Evolutionary conservation across 2,888 invertebrate species (phyloP), one percentile per base, ranked within the genome.

Genomic region (Aelia acuminata): DNA sequence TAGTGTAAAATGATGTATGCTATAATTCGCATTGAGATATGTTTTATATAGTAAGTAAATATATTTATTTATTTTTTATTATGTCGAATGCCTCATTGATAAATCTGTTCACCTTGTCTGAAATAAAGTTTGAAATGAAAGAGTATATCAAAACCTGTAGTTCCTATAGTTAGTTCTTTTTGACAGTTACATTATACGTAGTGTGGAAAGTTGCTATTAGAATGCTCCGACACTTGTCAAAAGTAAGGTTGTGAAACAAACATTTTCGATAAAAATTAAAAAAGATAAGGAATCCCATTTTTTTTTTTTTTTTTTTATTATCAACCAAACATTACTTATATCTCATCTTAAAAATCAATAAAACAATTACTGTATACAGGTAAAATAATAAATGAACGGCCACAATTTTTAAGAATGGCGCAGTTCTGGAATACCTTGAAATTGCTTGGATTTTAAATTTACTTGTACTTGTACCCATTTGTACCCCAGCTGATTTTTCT

Each of bases 1-100:
- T 91, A 88, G 70, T 87, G 22, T 70, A 70, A 53, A 31, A 35
- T 85, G 13, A 15, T n/a, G n/a, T n/a, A 31, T 4, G 15, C 63
- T 63, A 31, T 4, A 70, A 5, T 70, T 35, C n/a, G 35, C 35
- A 18, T 70, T 70, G 20, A 35, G 18, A 35, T 35, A 20, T n/a
- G 5, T 57, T 57, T 18, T 70, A 35, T 70, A 35, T 20, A 35
- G 18, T 20, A 70, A 35, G 35, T 35, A 35, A 70, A 70, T 20
- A 10, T n/a, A 35, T 63, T 63, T 63, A 7, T 31, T 15, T n/a
- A n/a, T n/a, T n/a, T 8, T 63, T 15, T 31, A 1, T 0, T 18
- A 63, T 31, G 8, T 31, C 15, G 10, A 63, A 31, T 50, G 7
- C 3, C 4, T 50, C 8, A n/a, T n/a, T n/a, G n/a, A n/a, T n/a